These are phyloP conservation scores for Chrysochloris asiatica DNA, from an alignment of 2,113 vertebrate genomes.

Conservation along the genomic window DNA sequence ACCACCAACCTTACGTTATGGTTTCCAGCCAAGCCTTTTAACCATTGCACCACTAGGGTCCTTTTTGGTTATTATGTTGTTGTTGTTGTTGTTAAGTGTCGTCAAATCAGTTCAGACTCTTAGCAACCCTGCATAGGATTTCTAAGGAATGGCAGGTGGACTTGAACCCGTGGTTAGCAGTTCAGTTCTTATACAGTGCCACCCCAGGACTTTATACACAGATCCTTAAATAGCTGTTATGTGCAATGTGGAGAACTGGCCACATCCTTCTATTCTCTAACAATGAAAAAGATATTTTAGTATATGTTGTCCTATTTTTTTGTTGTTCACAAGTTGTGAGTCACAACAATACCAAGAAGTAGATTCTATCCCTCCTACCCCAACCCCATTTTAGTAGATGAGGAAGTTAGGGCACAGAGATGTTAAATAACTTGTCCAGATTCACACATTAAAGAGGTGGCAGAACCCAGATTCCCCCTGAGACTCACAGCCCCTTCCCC, in stretches of 20 bases:
- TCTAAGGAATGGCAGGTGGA: background rate
- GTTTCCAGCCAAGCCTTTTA: too few relatives aligned
- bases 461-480: background rate
- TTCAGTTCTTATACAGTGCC: background rate
- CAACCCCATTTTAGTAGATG: background rate
- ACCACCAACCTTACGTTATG: too few relatives aligned
- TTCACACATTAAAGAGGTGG: background rate
- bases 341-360: background rate
- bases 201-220: background rate
- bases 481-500: background rate
- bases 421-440: background rate
- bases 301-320: background rate
- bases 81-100: too few relatives aligned
- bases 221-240: background rate
- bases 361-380: background rate
- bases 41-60: too few relatives aligned
- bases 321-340: background rate
- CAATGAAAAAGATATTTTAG: background rate
- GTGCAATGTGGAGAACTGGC: accelerated
- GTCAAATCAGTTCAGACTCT: too few relatives aligned
- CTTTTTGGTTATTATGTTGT: too few relatives aligned
- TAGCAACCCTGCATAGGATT: too few relatives aligned
- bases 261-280: too few relatives aligned
- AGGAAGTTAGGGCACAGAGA: background rate
- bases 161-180: background rate